Base-by-base conservation (phyloP, 2,797 vertebrate species). In the Malurus leucopterus region DNA sequence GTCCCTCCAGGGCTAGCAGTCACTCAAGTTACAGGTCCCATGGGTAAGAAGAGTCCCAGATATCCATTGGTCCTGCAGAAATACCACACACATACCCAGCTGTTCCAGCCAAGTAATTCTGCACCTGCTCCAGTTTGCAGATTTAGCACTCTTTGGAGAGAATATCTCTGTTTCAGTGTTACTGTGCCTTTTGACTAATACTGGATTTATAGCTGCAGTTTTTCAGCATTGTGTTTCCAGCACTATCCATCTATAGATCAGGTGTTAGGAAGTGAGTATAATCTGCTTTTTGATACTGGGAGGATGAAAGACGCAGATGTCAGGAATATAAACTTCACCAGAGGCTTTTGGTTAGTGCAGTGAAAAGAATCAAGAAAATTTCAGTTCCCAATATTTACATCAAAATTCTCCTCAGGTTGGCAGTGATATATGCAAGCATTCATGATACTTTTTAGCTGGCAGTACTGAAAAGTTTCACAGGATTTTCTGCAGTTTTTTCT, bases 201-300 rank as follows among this genome's bases (percentile, higher is more conserved):
- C 9, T 58, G 26, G 8, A 3, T 50, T 68, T 89, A 18, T 29
- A 74, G 18, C 18, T 73, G 16, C 65, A 61, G 26, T 68, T 90
- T 71, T 40, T 87, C 27, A 71, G 6, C 8, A 4, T 9, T 64
- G 15, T 0, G 0, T 73, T 67, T 68, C 46, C 27, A 84, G n/a
- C 11, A 8, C 14, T 72, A 6, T 55, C 63, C 13, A 26, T 71
- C 15, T 20, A 15, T 32, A 76, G n/a, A 47, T 65, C 2, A 19
- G 32, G 6, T 65, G 17, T 79, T 82, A 63, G 8, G 44, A 73
- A 70, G 27, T 29, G 12, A 3, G 6, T 53, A 9, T 63, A n/a
- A 43, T 80, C 62, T 71, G 21, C 21, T 57, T 81, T 91, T 86
- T 90, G 32, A 15, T 54, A 62, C 40, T 29, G 47, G 13, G 4